Evolutionary conservation across 1,140 invertebrate genomes (phyloP), one percentile per base, ranked within the genome.

Genomic region (Rhopalosiphum padi): DNA sequence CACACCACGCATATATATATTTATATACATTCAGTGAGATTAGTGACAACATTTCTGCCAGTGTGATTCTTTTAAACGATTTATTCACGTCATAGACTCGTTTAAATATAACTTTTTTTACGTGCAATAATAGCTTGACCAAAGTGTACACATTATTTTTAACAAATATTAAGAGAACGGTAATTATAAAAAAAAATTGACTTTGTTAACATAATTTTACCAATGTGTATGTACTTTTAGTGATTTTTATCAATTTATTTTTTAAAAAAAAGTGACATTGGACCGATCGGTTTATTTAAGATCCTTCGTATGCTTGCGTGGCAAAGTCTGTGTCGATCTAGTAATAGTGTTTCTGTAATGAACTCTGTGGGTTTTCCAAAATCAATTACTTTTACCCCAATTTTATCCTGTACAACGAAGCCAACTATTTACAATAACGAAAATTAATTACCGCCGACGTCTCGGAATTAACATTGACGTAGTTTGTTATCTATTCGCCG

Each of bases 341-440:
- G 22, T 25, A 3, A 37, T 35, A 41, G 35, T 82, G n/a, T 82
- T 83, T 85, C 41, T 85, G 9, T 43, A 85, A 43, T 9, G 9
- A 85, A n/a, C 15, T 46, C 22, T 30, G 85, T 46, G 41, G 85
- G 85, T 88, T 88, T 87, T 48, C 86, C 5, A 35, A 88, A 88
- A 88, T 30, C 51, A 88, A 88, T 88, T 88, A 48, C n/a, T 88
- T 48, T 85, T 41, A 41, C 41, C 37, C 41, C 86, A 18, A 88
- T 48, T 35, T n/a, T 48, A 18, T 46, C 9, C 43, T 30, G 1
- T 43, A 21, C 18, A 48, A 88, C 86, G 86, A 88, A 88, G 86
- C 86, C 86, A 88, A 88, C 86, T n/a, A 87, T 87, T 48, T 46
- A 2, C 25, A 46, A 87, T 25, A 18, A 77, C 30, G 86, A 88